A percentile compares a stretch with the other conserved stretches of the same genome.
phyloP scores from a whole-genome alignment of 2,113 vertebrate genomes.

The Accipiter cooperii region DNA sequence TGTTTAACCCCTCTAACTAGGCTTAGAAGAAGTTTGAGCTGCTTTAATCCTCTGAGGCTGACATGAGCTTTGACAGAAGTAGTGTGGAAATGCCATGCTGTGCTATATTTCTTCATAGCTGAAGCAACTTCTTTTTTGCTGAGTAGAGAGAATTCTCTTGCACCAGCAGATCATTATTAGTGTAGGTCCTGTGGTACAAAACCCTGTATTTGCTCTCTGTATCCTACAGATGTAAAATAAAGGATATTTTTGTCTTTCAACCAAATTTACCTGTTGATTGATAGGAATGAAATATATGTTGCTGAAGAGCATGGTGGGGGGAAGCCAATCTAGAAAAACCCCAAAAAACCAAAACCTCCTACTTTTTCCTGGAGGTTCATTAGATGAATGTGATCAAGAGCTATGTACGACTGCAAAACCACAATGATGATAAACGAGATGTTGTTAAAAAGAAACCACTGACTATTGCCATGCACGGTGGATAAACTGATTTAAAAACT shows the following conservation, averaged over 20 bases:
- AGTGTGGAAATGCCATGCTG: not conserved
- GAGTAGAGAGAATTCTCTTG: not conserved
- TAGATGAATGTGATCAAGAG: not conserved
- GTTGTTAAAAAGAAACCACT: not conserved
- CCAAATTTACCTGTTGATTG: not conserved
- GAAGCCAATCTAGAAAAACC: not conserved
- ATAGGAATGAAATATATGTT: not conserved
- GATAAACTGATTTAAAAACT: slow-evolving; percentile 11
- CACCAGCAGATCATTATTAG: not conserved
- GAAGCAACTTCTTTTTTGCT: not conserved
- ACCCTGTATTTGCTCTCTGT: not conserved
- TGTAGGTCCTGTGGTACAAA: not conserved
- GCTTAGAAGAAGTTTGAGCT: not conserved
- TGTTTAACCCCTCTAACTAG: not conserved
- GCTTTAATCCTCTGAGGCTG: not conserved
- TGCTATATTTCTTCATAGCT: not conserved
- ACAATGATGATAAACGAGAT: not conserved
- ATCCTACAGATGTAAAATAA: not conserved
- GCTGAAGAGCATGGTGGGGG: not conserved
- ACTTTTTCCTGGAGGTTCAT: slow-evolving; percentile 14
- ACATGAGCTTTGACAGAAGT: not conserved
- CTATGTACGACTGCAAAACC: not conserved
- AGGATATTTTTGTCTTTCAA: not conserved
- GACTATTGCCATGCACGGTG: not conserved
- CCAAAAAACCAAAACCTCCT: not conserved